Evolutionary conservation across 2,888 invertebrate species (phyloP).

Genomic region (Chymomyza caudatula): DNA sequence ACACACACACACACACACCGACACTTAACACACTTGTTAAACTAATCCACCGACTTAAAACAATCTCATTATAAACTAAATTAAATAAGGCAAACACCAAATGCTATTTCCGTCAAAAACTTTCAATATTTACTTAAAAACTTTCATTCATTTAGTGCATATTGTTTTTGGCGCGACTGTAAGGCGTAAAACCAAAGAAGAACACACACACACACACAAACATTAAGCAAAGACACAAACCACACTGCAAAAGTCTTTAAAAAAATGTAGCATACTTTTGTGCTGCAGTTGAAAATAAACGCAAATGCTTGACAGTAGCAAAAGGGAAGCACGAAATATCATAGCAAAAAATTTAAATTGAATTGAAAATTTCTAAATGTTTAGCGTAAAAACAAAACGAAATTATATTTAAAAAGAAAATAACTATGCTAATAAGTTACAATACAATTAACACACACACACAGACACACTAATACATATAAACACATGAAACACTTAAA

Average conservation of each 20-base stretch:
- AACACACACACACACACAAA: not conserved
- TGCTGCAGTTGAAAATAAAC: conserved; percentile 22
- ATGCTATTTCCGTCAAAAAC: conserved; percentile 53
- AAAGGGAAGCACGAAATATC: conserved; percentile 26
- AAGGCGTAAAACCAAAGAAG: conserved; percentile 19
- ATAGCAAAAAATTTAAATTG: conserved; percentile 57
- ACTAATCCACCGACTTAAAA: conserved; percentile 70
- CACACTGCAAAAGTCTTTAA: not conserved
- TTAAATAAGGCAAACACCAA: conserved; percentile 30
- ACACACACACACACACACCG: conserved; percentile 10
- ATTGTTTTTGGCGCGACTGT: conserved; percentile 58
- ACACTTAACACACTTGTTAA: conserved; percentile 67
- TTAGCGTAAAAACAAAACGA: conserved; percentile 53
- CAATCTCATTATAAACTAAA: conserved; percentile 66
- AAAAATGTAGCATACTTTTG: conserved; percentile 48
- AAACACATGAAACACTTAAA: conserved; percentile 9
- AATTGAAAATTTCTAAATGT: conserved; percentile 57
- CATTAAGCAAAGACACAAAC: too few species aligned
- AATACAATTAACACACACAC: conserved; percentile 17
- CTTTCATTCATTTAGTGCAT: conserved; percentile 26
- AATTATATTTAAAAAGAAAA: conserved; percentile 13
- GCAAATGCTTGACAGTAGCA: not conserved
- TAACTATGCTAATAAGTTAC: conserved; percentile 3
- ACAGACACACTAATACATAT: conserved; percentile 28
- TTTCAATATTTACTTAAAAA: conserved; percentile 21